Evolutionary conservation across 2,888 invertebrate species (phyloP), one percentile per base, ranked within the genome.

Genomic region (Poecilus cupreus): DNA sequence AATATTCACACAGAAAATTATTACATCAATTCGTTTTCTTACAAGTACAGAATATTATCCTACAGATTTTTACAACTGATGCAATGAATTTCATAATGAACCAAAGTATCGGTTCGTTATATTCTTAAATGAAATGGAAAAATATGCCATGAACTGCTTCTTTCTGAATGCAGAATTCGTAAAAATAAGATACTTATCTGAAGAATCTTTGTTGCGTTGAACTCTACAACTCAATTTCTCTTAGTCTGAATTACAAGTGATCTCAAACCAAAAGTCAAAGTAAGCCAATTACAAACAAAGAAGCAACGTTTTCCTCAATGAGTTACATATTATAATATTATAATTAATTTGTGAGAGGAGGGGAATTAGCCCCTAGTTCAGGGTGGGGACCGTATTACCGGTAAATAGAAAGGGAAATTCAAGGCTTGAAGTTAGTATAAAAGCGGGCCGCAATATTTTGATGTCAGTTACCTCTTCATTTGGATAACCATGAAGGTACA

Each of bases 361-460:
- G 70, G 70, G 64, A 79, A 24, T 68, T 51, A 77, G 24, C 79
- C 79, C 78, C 79, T 46, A 26, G 26, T 22, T 20, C 13, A 37
- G 20, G 20, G 43, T 57, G 79, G 79, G 79, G 79, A n/a, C 46
- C 68, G 26, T 24, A 49, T 79, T 79, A 64, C 10, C 6, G 3
- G 22, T 51, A 75, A 81, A 81, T 81, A 81, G 81, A 81, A 81
- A 81, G 81, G 81, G 81, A 81, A 81, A 81, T 46, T 81, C 81
- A 81, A 81, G 81, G 81, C 81, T 81, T 75, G 75, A 64, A 46
- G 20, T 46, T 64, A 13, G 75, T 81, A 81, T 81, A 81, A 81
- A 81, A 81, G 81, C 75, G 49, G 75, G 46, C 13, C 60, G 74
- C 16, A 43, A 64, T 24, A 46, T 81, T 75, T 75, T 75, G 75